These are phyloP conservation scores for Bambusicola thoracicus DNA, from an alignment of 2,113 vertebrate genomes.

Conservation along the genomic window DNA sequence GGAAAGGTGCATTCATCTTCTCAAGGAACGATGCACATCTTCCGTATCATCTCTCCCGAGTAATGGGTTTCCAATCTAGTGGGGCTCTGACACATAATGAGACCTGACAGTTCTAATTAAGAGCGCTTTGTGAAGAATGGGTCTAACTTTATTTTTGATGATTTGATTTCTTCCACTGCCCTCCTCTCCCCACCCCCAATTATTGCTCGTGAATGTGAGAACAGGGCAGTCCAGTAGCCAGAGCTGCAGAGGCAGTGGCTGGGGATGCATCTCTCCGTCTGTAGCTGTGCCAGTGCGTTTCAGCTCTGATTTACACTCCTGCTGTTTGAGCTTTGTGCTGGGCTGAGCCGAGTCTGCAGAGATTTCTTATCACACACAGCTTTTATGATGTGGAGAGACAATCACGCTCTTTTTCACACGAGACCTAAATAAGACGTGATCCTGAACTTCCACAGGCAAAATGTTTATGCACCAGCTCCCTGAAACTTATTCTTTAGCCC, in stretches of 20 bases:
- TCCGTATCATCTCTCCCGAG: not conserved
- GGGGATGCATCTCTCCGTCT: not conserved
- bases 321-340: constrained; percentile 54
- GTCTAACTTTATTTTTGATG: not conserved
- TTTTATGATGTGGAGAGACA: constrained; percentile 19
- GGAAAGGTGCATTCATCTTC: not conserved
- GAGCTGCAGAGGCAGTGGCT: not conserved
- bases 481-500: not conserved
- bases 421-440: constrained; percentile 26
- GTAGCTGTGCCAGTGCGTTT: not conserved
- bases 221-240: not conserved
- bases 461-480: not conserved
- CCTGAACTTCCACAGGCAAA: constrained; percentile 7
- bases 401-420: not conserved
- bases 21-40: not conserved
- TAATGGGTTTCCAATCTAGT: not conserved
- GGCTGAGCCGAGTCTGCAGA: constrained; percentile 41
- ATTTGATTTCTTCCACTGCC: not conserved
- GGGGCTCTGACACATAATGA: not conserved
- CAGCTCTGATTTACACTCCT: not conserved
- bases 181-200: too few relatives aligned
- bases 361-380: not conserved
- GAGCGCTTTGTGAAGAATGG: not conserved
- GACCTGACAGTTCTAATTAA: constrained; percentile 30
- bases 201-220: not conserved